Base-by-base conservation (phyloP, 2,797 vertebrate species). In the Aulostomus chinensis region DNA sequence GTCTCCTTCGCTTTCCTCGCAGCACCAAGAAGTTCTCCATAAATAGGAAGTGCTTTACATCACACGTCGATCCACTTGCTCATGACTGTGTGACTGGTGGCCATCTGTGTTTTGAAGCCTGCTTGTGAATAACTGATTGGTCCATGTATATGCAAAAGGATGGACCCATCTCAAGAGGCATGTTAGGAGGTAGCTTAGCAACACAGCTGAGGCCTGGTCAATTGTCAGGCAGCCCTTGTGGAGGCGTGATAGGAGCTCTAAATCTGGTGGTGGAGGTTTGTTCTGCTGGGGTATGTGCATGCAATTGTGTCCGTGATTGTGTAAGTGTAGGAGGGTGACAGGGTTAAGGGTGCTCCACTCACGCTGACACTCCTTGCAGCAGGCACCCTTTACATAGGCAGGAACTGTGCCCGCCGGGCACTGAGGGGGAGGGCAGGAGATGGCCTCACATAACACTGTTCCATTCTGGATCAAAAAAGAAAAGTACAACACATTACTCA, bases 351-450 rank as follows among this genome's bases (percentile, higher is more conserved):
- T 41, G 58, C 50, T 78, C 51, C 77, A 93, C 96, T 97, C 85
- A 98, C 96, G 75, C 70, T 94, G 95, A 77, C 96, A 98, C 84
- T 96, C 93, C 76, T 95, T 96, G 87, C 96, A 98, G 89, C 96
- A 98, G 78, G 92, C 92, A 57, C 90, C 95, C 75, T 94, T 92
- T 79, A 96, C 86, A 15, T 96, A 98, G 0, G 93, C 80, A 57
- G 90, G 91, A 31, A 87, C 89, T 1, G 90, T 94, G 67, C 92
- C 94, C 16, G 78, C 80, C 0, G 92, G 92, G 62, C 96, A 98
- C 61, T 93, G 91, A 73, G 91, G 88, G 34, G 80, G 58, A 6
- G 93, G 89, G 69, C 96, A 98, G 74, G 88, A 68, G 81, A 97
- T 83, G 74, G 89, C 90, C 84, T 97, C 95, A 0, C 96, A 98